A percentile compares a stretch with the other conserved stretches of the same genome.
Evolutionary conservation across 2,888 invertebrate species (phyloP).

Genomic region (Linnaemya tessellans): DNA sequence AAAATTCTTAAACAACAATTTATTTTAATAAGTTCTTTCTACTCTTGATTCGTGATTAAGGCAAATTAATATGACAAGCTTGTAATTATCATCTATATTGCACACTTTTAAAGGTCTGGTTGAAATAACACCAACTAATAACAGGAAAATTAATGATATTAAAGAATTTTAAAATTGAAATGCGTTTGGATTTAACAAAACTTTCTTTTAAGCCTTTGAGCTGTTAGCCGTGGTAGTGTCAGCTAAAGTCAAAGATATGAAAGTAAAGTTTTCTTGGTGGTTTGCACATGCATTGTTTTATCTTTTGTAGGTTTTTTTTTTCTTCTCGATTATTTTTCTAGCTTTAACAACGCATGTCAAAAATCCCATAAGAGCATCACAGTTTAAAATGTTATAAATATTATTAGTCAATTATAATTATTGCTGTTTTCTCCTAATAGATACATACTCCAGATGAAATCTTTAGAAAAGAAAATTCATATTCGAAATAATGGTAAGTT

Average conservation of each 20-base stretch:
- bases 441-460: slow-evolving; percentile 4
- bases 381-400: slow-evolving; percentile 39
- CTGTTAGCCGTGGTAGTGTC: slow-evolving; percentile 1
- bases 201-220: slow-evolving; percentile 52
- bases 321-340: background rate
- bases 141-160: slow-evolving; percentile 67
- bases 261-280: slow-evolving; percentile 38
- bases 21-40: too few relatives aligned
- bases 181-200: slow-evolving; percentile 57
- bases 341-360: background rate
- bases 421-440: slow-evolving; percentile 29
- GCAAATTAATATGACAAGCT: background rate
- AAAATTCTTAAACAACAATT: too few relatives aligned
- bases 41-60: too few relatives aligned
- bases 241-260: slow-evolving; percentile 49
- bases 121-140: slow-evolving; percentile 47
- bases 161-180: slow-evolving; percentile 65
- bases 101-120: slow-evolving; percentile 6
- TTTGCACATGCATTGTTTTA: slow-evolving; percentile 19
- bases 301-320: background rate
- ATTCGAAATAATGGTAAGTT: background rate
- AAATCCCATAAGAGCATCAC: slow-evolving; percentile 39
- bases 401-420: slow-evolving; percentile 24
- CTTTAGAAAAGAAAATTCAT: slow-evolving; percentile 42
- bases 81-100: background rate